Percentiles rank a stretch among this genome's conserved stretches.
These are phyloP conservation scores for Heliconius hermathena DNA, from an alignment of 1,140 invertebrate genomes.

Conservation along the genomic window DNA sequence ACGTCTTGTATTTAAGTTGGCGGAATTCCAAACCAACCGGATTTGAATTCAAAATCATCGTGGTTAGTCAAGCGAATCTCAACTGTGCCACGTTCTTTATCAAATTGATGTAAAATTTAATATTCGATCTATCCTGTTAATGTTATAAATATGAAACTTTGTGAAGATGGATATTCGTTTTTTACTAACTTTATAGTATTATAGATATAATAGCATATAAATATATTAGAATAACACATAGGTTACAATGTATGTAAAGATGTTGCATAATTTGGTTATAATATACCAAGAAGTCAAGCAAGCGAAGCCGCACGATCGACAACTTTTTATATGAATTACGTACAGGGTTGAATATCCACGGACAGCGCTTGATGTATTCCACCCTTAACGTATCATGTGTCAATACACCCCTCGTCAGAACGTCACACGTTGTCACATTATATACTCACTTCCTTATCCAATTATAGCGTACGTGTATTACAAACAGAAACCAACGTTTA, in stretches of 20 bases:
- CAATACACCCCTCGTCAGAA: conserved; percentile 9
- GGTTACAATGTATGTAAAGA: too few species aligned
- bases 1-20: neutral
- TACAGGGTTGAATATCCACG: neutral
- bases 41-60: neutral
- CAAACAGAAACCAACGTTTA: neutral
- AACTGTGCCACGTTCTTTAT: neutral
- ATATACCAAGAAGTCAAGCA: too few species aligned
- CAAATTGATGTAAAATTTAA: neutral
- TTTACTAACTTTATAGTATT: too few species aligned
- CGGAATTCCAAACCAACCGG: neutral
- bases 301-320: too few species aligned
- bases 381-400: neutral
- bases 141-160: too few species aligned
- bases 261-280: too few species aligned
- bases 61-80: neutral
- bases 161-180: too few species aligned
- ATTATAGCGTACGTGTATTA: conserved; percentile 18
- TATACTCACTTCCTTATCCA: conserved; percentile 12
- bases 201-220: too few species aligned
- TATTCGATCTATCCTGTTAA: too few species aligned
- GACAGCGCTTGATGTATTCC: neutral
- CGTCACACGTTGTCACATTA: conserved; percentile 33
- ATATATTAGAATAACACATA: too few species aligned
- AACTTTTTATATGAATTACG: neutral